Evolutionary conservation across 2,888 invertebrate species (phyloP), one percentile per base, ranked within the genome.

Genomic region (Cerceris ruficornis): DNA sequence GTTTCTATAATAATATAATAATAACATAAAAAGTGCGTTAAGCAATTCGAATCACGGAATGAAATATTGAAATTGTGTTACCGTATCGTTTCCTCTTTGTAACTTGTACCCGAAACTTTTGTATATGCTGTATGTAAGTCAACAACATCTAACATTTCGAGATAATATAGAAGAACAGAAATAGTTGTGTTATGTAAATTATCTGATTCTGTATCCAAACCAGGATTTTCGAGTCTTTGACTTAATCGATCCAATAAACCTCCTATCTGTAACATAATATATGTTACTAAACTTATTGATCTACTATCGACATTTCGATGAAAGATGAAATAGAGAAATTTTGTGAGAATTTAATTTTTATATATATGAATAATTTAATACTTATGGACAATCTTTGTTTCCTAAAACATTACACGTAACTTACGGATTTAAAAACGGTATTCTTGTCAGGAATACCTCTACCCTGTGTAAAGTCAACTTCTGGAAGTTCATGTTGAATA

Each of bases 1-100:
- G 87, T 96, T 96, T 59, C 95, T 93, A 66, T 41, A 82, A 69
- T 62, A 65, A 69, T 39, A 57, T 15, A 52, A 55, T n/a, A n/a
- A n/a, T n/a, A n/a, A n/a, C n/a, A n/a, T n/a, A 64, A 57, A 9
- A 64, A 62, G 65, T 49, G 17, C 28, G 2, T 28, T 28, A 28
- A 28, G 28, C 28, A 28, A 28, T 28, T 2, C 28, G 28, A 28
- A 28, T 28, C 28, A 28, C 4, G 4, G 1, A 8, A 52, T 14
- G 46, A 14, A n/a, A 49, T 42, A 59, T 15, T 65, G 49, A 49
- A 39, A 41, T 59, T n/a, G 55, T 6, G 43, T 13, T 13, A 93
- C 93, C 93, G 94, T 39, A 95, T 94, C 0, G 96, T 96, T 90
- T 96, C 96, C 90, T 96, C 94, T 42, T 95, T 95, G 86, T 96